Percentiles rank a stretch among this genome's conserved stretches.
Conservation (phyloP, 2,113 vertebrate species). For the Myocastor coypus region DNA sequence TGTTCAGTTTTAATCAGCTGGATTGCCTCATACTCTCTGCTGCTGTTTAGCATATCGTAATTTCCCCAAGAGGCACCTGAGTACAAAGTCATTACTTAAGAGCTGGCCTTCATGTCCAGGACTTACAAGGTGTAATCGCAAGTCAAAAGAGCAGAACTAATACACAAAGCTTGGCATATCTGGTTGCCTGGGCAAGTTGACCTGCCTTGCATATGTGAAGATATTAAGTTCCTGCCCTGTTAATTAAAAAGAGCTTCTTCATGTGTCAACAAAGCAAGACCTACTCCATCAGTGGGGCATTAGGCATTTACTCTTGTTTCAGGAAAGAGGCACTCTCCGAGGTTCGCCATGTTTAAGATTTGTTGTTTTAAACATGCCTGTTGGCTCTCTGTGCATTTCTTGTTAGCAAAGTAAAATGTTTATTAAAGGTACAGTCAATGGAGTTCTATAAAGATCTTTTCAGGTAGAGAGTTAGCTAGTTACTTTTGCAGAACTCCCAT, state of each 20-base stretch:
- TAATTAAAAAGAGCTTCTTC: conserved; percentile 89
- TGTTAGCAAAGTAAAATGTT: conserved; percentile 49
- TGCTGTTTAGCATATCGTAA: conserved; percentile 73
- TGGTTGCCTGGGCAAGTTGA: conserved; percentile 85
- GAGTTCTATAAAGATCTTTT: not conserved
- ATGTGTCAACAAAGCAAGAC: conserved; percentile 83
- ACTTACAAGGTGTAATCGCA: conserved; percentile 84
- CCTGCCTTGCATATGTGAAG: conserved; percentile 87
- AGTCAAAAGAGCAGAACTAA: conserved; percentile 85
- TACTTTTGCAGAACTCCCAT: conserved; percentile 32
- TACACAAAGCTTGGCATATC: conserved; percentile 83
- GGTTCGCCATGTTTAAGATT: conserved; percentile 71
- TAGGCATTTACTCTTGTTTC: conserved; percentile 84
- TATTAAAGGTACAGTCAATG: not conserved
- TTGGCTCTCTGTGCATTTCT: conserved; percentile 66
- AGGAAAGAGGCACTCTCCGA: conserved; percentile 77
- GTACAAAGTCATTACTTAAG: conserved; percentile 81
- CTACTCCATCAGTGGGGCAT: conserved; percentile 81
- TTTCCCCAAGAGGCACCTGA: conserved; percentile 80
- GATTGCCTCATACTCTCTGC: conserved; percentile 62
- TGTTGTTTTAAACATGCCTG: conserved; percentile 66
- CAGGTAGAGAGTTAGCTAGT: not conserved
- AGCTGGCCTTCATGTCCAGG: conserved; percentile 79
- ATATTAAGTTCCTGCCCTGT: conserved; percentile 90
- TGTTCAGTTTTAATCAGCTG: conserved; percentile 75